phyloP scores from a whole-genome alignment of 2,888 invertebrate species.

The Glaucopsyche alexis region DNA sequence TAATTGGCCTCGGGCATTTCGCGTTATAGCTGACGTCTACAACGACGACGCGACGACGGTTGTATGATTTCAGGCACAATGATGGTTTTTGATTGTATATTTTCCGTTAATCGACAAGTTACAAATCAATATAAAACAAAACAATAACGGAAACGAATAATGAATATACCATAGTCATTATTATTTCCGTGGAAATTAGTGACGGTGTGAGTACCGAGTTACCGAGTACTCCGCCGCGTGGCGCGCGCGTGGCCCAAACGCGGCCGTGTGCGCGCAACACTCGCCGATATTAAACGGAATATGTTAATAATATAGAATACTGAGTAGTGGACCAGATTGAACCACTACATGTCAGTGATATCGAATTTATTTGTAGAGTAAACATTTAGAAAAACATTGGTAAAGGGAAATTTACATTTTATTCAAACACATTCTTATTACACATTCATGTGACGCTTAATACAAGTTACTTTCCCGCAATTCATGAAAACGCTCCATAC shows the following conservation, averaged over 20 bases:
- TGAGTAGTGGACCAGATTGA: slow-evolving; percentile 53
- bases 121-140: slow-evolving; percentile 35
- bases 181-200: slow-evolving; percentile 49
- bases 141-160: slow-evolving; percentile 6
- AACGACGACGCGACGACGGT: too few relatives aligned
- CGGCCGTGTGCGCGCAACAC: slow-evolving; percentile 59
- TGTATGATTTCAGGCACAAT: neutral
- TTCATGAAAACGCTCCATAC: neutral
- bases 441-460: neutral
- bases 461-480: neutral
- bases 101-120: neutral
- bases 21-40: too few relatives aligned
- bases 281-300: slow-evolving; percentile 65
- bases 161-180: slow-evolving; percentile 42
- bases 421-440: neutral
- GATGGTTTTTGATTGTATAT: neutral
- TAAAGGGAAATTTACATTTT: neutral
- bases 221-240: slow-evolving; percentile 54
- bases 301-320: slow-evolving; percentile 53
- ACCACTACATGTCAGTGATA: slow-evolving; percentile 64
- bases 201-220: slow-evolving; percentile 50
- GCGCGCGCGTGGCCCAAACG: slow-evolving; percentile 55
- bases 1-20: too few relatives aligned
- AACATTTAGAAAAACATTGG: slow-evolving; percentile 14
- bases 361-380: slow-evolving; percentile 35